phyloP scores from a whole-genome alignment of 1,140 invertebrate genomes.

The Anastrepha ludens region DNA sequence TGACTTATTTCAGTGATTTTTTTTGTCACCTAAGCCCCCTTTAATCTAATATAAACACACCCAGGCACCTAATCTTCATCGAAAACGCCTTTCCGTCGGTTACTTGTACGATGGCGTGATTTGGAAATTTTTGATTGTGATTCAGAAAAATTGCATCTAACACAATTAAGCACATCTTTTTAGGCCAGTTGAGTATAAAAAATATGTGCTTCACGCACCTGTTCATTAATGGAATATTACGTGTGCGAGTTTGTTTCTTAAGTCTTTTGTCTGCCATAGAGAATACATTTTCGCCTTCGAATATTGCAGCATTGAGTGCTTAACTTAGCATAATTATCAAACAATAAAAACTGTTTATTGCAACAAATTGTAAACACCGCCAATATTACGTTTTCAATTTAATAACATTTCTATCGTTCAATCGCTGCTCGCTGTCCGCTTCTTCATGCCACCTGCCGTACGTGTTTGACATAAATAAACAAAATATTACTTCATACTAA shows the following conservation, averaged over 20 bases:
- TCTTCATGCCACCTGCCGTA: slow-evolving; percentile 26
- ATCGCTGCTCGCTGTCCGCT: background rate
- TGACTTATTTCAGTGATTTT: no score
- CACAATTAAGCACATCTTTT: no score
- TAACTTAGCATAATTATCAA: background rate
- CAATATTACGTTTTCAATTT: background rate
- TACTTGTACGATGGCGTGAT: no score
- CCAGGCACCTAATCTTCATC: no score
- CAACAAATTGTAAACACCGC: background rate
- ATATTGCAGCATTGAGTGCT: background rate
- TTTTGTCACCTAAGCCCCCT: no score
- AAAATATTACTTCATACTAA: slow-evolving; percentile 27
- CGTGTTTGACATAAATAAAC: slow-evolving; percentile 20
- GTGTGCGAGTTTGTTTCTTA: background rate
- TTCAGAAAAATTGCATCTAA: no score
- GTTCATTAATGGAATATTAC: no score
- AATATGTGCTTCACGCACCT: no score
- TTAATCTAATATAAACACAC: no score
- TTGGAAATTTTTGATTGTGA: no score
- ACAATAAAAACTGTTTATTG: background rate
- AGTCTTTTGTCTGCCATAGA: slow-evolving; percentile 7
- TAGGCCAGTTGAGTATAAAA: no score
- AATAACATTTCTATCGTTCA: slow-evolving; percentile 7
- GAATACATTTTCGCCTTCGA: background rate
- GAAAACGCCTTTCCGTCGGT: no score